Evolutionary conservation across 2,888 invertebrate genomes (phyloP), one percentile per base, ranked within the genome.

Genomic region (Eulithis prunata): DNA sequence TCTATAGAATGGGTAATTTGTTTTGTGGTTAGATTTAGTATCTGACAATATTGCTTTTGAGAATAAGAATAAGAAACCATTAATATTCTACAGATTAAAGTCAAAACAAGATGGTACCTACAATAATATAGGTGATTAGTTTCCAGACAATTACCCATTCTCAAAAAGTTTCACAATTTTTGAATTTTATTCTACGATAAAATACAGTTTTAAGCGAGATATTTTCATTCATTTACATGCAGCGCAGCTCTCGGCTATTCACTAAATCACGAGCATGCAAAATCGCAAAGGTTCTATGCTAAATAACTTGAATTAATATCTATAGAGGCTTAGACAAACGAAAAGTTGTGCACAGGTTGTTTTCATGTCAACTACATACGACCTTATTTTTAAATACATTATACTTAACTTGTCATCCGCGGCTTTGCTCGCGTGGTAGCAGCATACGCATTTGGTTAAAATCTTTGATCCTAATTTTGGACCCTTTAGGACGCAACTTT

Each of bases 271-370:
- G 70, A 73, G 78, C 76, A 81, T 81, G 79, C 77, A 78, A 84
- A 81, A 78, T 80, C 71, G 73, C 76, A 78, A 78, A 76, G 72
- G 75, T 78, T 78, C 75, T 67, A 76, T 78, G 77, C 79, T 79
- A 80, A 85, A 84, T 81, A 80, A 81, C 75, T 78, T 76, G 76
- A 82, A 81, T 82, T 83, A 83, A 84, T 81, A 79, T 79, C 66
- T 70, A 66, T 64, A 73, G 58, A 10, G 21, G 49, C 49, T 21
- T 21, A 49, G 49, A 49, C 21, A 10, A 10, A 11, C 21, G 1
- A 49, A 49, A 41, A 11, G 11, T 13, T 47, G 13, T 4, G 21
- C 8, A 49, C 21, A 46, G 46, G 46, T 13, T 46, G 5, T 49
- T 13, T 11, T 8, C 10, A 41, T 41, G 0, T 11, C 38, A 7